phyloP scores from a whole-genome alignment of 2,797 vertebrate genomes.

The Brotula barbata region DNA sequence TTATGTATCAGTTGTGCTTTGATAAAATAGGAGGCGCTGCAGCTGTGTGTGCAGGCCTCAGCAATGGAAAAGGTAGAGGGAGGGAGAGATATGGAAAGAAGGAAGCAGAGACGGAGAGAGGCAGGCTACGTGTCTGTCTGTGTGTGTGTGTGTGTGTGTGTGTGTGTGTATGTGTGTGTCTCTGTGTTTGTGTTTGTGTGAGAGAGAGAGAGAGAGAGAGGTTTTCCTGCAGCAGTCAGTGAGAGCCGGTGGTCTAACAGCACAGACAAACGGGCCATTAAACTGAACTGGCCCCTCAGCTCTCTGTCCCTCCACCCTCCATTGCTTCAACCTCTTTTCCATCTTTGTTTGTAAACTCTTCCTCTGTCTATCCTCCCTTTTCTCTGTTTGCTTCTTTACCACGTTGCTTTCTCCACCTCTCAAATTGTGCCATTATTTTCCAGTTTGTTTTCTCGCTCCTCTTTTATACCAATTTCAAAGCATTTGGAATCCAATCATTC shows the following conservation, averaged over 20 bases:
- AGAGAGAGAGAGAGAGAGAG: slow-evolving; percentile 20
- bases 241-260: slow-evolving; percentile 66
- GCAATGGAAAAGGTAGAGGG: slow-evolving; percentile 55
- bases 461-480: slow-evolving; percentile 37
- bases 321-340: slow-evolving; percentile 38
- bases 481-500: slow-evolving; percentile 37
- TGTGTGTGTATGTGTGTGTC: slow-evolving; percentile 11
- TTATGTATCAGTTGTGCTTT: slow-evolving; percentile 4
- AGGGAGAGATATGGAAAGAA: slow-evolving; percentile 57
- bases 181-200: neutral
- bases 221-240: slow-evolving; percentile 58
- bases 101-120: slow-evolving; percentile 11
- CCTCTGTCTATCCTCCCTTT: neutral
- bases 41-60: slow-evolving; percentile 21
- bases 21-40: slow-evolving; percentile 7
- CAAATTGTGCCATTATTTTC: slow-evolving; percentile 10
- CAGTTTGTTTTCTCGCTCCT: slow-evolving; percentile 5
- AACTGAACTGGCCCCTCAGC: slow-evolving; percentile 52
- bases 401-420: slow-evolving; percentile 14
- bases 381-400: slow-evolving; percentile 5
- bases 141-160: slow-evolving; percentile 33
- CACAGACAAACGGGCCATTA: slow-evolving; percentile 73
- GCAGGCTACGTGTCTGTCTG: no score
- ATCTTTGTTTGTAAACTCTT: slow-evolving; percentile 37
- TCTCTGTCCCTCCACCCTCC: slow-evolving; percentile 46